phyloP scores from a whole-genome alignment of 92 coral and sea anemone species.

The Isaurus tuberculatus region DNA sequence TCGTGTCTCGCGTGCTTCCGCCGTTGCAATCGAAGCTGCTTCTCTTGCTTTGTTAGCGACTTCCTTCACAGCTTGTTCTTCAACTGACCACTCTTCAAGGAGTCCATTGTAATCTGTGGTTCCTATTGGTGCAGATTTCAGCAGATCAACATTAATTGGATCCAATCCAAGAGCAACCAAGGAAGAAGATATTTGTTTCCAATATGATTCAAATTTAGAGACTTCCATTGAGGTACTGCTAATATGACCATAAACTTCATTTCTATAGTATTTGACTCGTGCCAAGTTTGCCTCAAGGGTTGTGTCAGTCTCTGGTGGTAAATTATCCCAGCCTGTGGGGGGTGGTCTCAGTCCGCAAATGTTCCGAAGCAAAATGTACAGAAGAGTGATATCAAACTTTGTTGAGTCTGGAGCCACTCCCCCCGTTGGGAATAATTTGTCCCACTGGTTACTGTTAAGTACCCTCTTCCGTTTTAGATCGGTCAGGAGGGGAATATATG shows the following conservation, averaged over 20 bases:
- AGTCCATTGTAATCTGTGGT: slow-evolving; percentile 5
- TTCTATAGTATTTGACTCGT: slow-evolving; percentile 67
- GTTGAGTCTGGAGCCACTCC: slow-evolving; percentile 56
- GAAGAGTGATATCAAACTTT: slow-evolving; percentile 67
- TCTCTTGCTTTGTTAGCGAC: slow-evolving; percentile 16
- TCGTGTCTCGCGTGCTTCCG: slow-evolving; percentile 38
- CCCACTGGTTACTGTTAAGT: slow-evolving; percentile 63
- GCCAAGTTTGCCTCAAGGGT: slow-evolving; percentile 68
- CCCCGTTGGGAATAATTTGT: slow-evolving; percentile 62
- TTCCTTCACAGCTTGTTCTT: slow-evolving; percentile 36
- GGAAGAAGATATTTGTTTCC: slow-evolving; percentile 62
- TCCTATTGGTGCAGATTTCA: slow-evolving; percentile 32
- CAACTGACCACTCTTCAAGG: slow-evolving; percentile 36
- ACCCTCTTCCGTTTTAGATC: slow-evolving; percentile 42
- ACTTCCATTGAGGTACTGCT: slow-evolving; percentile 46
- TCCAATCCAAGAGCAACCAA: slow-evolving; percentile 60
- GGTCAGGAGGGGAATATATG: slow-evolving; percentile 22
- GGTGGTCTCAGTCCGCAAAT: slow-evolving; percentile 65
- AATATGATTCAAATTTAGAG: slow-evolving; percentile 39
- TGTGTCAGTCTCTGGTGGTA: slow-evolving; percentile 58
- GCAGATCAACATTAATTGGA: slow-evolving; percentile 29
- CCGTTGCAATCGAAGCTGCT: slow-evolving; percentile 19
- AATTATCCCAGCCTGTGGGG: slow-evolving; percentile 54
- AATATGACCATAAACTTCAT: slow-evolving; percentile 59
- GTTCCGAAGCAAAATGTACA: slow-evolving; percentile 62